A percentile compares a stretch with the other conserved stretches of the same genome.
phyloP scores from a whole-genome alignment of 1,140 invertebrate genomes.

The Drosophila pachea region DNA sequence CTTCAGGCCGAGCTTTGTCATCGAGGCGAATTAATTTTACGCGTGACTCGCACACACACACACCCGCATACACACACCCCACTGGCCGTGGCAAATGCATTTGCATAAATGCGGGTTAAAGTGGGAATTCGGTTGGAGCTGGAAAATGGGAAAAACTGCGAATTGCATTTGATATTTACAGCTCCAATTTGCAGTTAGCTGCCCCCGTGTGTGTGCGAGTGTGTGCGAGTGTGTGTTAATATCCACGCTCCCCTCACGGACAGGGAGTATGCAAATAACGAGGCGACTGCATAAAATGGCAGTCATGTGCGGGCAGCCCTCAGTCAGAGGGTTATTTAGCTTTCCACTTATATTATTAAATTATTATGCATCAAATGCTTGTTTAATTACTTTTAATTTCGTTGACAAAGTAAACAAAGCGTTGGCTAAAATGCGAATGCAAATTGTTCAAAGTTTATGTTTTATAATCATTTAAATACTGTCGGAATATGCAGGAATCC shows the following conservation, averaged over 20 bases:
- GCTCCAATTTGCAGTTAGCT: constrained; percentile 32
- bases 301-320: constrained; percentile 1
- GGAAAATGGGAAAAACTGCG: constrained; percentile 42
- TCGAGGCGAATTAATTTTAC: constrained; percentile 3
- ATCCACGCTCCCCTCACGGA: constrained; percentile 1
- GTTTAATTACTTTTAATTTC: constrained; percentile 18
- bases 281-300: constrained; percentile 11
- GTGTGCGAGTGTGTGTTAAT: neutral
- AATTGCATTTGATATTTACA: constrained; percentile 51
- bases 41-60: neutral
- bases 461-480: too few relatives aligned
- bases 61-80: constrained; percentile 1
- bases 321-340: constrained; percentile 13
- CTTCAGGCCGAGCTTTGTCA: neutral
- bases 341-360: constrained; percentile 14
- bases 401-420: too few relatives aligned
- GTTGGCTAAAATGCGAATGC: too few relatives aligned
- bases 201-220: neutral
- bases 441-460: neutral
- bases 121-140: neutral
- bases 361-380: constrained; percentile 12
- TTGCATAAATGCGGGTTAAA: constrained; percentile 4
- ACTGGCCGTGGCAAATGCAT: neutral
- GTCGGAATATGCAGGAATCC: too few relatives aligned
- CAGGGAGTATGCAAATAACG: constrained; percentile 6